Evolutionary conservation across 2,888 invertebrate genomes (phyloP), one percentile per base, ranked within the genome.

Genomic region (Notodonta ziczac): DNA sequence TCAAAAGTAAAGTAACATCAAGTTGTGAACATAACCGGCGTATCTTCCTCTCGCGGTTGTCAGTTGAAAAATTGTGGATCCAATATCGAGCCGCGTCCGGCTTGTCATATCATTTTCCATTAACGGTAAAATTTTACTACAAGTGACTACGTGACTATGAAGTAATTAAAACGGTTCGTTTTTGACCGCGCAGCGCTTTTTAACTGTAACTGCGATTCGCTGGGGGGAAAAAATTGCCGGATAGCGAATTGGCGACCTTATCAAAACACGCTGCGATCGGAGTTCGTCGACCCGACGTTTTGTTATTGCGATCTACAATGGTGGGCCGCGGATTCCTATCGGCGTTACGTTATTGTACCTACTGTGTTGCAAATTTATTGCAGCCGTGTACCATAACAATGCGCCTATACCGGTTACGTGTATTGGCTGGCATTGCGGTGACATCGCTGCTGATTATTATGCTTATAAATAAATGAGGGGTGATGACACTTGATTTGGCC

Each of bases 81-180:
- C 73, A 78, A 78, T 77, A 78, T 76, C 75, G 71, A 77, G 66
- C 74, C 61, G 62, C 73, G 73, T 81, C 82, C 81, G 80, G 82
- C 81, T 80, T 82, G 79, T 83, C 83, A 87, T 85, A 88, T 91
- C 89, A 89, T 90, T 91, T 90, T 91, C 89, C 81, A 79, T 82
- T 85, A 93, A 89, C 93, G 88, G 92, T 90, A 86, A 73, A 84
- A 77, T 83, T 79, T 87, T 87, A 88, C 88, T 87, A 86, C 86
- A 82, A 81, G 82, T 2, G 24, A 24, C 24, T 82, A 84, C 87
- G 85, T 85, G 87, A 86, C 90, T 87, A 86, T 87, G 85, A 88
- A 88, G 89, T 89, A 90, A 93, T 93, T 92, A 92, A 92, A 93
- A 92, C 92, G 92, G 91, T 88, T 74, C 82, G 79, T 74, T 76